Evolutionary conservation across 1,140 invertebrate genomes (phyloP).

Genomic region (Bombus impatiens): DNA sequence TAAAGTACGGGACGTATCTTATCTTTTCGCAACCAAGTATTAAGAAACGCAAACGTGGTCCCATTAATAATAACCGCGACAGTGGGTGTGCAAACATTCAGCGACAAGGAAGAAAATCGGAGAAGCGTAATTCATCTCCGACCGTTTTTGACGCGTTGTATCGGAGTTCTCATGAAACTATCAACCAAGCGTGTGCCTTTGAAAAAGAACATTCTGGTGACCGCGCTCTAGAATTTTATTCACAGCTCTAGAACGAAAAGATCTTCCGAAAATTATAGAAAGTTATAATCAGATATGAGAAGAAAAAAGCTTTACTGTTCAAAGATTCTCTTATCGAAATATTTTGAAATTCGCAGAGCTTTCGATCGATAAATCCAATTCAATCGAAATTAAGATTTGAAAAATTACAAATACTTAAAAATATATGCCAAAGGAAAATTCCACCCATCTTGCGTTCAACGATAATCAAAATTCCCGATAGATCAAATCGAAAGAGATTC

Average conservation of each 20-base stretch:
- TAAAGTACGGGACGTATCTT: background rate
- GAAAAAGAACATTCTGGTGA: no score
- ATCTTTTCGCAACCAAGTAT: background rate
- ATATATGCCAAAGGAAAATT: background rate
- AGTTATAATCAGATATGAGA: background rate
- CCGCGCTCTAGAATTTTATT: no score
- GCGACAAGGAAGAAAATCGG: background rate
- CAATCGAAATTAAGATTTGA: no score
- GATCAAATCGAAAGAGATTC: no score
- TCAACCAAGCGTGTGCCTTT: background rate
- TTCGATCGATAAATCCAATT: no score
- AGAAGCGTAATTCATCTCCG: background rate
- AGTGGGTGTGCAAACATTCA: background rate
- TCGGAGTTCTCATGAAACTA: background rate
- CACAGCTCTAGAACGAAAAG: background rate
- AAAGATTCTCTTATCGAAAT: no score
- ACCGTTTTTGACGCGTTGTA: no score
- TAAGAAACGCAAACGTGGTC: constrained; percentile 21
- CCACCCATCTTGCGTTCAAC: no score
- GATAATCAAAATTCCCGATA: no score
- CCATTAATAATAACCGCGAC: background rate
- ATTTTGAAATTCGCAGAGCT: no score
- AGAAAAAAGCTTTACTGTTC: no score
- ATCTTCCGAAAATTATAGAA: background rate
- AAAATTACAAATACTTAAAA: no score